These are phyloP conservation scores for Schlechtendalia chinensis DNA, from an alignment of 1,140 invertebrate species.

Conservation along the genomic window DNA sequence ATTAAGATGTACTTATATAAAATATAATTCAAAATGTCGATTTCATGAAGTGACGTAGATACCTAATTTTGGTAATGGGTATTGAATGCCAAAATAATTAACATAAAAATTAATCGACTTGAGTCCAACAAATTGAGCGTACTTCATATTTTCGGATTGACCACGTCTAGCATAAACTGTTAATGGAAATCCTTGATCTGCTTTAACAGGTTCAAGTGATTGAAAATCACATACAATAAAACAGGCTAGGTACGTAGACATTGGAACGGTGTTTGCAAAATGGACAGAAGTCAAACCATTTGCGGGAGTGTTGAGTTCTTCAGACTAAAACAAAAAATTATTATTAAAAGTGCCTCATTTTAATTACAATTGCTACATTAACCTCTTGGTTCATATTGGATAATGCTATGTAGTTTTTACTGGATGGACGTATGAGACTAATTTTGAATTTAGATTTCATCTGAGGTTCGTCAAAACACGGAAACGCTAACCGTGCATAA, in stretches of 20 bases:
- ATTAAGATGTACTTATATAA: not conserved
- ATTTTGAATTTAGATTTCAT: constrained; percentile 87
- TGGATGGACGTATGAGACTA: constrained; percentile 68
- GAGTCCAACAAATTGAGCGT: constrained; percentile 74
- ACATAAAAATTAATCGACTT: constrained; percentile 82
- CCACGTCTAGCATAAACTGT: constrained; percentile 72
- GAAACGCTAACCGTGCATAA: constrained; percentile 86
- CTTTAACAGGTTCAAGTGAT: constrained; percentile 61
- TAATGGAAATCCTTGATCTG: constrained; percentile 63
- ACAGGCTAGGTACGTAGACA: constrained; percentile 89
- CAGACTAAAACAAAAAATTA: constrained; percentile 55
- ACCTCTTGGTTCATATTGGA: constrained; percentile 73
- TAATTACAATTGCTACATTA: constrained; percentile 42
- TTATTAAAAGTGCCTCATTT: not conserved
- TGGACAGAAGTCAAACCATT: constrained; percentile 60
- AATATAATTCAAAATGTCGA: not conserved
- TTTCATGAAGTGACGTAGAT: constrained; percentile 46
- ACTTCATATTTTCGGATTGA: constrained; percentile 74
- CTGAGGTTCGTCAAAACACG: constrained; percentile 93
- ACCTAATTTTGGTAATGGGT: constrained; percentile 85
- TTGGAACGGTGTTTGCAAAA: constrained; percentile 80
- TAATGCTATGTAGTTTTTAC: constrained; percentile 66
- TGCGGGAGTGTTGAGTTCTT: constrained; percentile 56
- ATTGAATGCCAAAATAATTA: constrained; percentile 79
- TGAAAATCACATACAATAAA: constrained; percentile 90